Conservation (phyloP, 2,797 vertebrate genomes). For the Arremon brunneinucha region DNA sequence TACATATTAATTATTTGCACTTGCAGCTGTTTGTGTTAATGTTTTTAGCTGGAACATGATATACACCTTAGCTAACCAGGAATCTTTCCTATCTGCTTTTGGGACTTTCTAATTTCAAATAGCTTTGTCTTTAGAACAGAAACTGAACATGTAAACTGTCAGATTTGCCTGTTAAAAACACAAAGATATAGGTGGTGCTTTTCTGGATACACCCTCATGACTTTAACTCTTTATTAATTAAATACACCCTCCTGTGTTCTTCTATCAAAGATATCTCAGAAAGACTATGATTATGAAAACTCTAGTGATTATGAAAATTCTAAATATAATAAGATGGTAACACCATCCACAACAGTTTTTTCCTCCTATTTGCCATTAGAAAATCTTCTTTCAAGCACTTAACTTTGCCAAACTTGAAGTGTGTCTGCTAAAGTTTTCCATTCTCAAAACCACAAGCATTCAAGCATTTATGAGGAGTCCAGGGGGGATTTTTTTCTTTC, state of each 20-base stretch:
- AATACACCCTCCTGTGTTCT: not conserved
- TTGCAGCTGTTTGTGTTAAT: not conserved
- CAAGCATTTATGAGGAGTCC: not conserved
- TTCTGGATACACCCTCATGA: not conserved
- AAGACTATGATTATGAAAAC: not conserved
- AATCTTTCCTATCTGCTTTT: not conserved
- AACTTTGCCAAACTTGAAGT: not conserved
- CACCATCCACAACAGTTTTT: not conserved
- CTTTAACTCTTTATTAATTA: not conserved
- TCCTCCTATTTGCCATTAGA: not conserved
- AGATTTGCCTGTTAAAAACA: not conserved
- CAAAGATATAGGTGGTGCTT: not conserved
- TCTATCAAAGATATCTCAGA: not conserved
- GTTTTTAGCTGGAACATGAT: not conserved
- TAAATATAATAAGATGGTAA: not conserved
- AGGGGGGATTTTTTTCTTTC: not conserved
- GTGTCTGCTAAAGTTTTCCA: constrained; percentile 34
- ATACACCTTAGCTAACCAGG: not conserved
- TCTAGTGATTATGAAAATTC: not conserved
- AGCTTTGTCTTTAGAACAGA: not conserved
- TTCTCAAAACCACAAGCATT: constrained; percentile 43
- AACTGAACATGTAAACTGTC: not conserved
- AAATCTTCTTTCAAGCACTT: not conserved
- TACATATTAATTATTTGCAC: not conserved
- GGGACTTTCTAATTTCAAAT: not conserved